A percentile compares a stretch with the other conserved stretches of the same genome.
Conservation (phyloP, 2,113 vertebrate genomes). For the Sciurus niger region DNA sequence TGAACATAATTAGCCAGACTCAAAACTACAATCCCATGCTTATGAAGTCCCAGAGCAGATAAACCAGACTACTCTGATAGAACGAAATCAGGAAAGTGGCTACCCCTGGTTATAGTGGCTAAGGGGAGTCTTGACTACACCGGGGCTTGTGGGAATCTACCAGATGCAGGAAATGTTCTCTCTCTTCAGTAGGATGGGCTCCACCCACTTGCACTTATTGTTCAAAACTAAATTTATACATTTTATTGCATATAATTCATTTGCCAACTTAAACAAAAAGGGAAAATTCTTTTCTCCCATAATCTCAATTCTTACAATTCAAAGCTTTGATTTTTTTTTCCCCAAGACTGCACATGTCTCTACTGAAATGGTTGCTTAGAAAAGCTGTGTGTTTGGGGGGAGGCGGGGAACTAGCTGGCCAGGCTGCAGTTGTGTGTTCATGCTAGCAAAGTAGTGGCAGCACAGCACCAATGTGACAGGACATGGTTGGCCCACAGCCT, state of each 20-base stretch:
- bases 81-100: neutral
- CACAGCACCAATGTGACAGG: neutral
- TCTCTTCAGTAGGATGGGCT: neutral
- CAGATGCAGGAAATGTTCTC: neutral
- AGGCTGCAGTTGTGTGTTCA: neutral
- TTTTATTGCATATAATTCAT: slow-evolving; percentile 1
- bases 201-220: neutral
- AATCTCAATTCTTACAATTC: neutral
- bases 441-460: neutral
- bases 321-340: slow-evolving; percentile 24
- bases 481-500: neutral
- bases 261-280: neutral
- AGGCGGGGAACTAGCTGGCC: no score
- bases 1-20: neutral
- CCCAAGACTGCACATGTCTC: neutral
- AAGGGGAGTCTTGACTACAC: neutral
- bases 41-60: neutral
- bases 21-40: neutral
- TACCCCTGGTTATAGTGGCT: neutral
- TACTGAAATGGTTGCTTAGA: neutral
- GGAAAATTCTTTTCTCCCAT: neutral
- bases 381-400: neutral
- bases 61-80: neutral
- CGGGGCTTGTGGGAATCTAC: neutral
- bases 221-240: slow-evolving; percentile 4